These are phyloP conservation scores for Carterocephalus palaemon DNA, from an alignment of 2,888 invertebrate genomes.

Conservation along the genomic window DNA sequence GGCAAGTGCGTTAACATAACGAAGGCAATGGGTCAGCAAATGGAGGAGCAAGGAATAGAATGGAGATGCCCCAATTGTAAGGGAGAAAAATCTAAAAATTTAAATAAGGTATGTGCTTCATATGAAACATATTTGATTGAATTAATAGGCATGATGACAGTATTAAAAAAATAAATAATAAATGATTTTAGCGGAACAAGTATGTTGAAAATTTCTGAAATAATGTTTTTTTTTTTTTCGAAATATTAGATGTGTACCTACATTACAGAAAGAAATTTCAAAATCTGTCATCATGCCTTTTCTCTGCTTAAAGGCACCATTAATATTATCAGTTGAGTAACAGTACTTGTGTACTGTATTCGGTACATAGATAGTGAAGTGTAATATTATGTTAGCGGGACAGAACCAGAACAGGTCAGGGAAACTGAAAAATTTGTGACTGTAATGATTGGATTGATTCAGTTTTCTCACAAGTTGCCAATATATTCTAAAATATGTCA, in stretches of 20 bases:
- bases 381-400: no score
- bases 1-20: slow-evolving; percentile 98
- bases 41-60: slow-evolving; percentile 92
- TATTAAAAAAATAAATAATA: no score
- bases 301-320: neutral
- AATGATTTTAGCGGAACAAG: slow-evolving; percentile 28
- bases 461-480: neutral
- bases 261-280: no score
- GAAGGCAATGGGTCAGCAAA: slow-evolving; percentile 92
- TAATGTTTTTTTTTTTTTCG: no score
- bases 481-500: neutral
- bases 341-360: no score
- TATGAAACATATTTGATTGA: neutral
- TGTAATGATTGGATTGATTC: no score
- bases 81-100: slow-evolving; percentile 57
- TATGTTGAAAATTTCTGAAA: neutral
- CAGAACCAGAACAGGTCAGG: no score
- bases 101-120: slow-evolving; percentile 42
- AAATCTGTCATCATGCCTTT: no score
- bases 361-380: no score
- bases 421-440: no score
- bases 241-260: no score
- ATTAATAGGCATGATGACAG: no score
- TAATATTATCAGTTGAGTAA: neutral
- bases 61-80: slow-evolving; percentile 95